Percentiles rank a stretch among this genome's conserved stretches.
Conservation (phyloP, 1,140 invertebrate species). For the Pogonus chalceus region DNA sequence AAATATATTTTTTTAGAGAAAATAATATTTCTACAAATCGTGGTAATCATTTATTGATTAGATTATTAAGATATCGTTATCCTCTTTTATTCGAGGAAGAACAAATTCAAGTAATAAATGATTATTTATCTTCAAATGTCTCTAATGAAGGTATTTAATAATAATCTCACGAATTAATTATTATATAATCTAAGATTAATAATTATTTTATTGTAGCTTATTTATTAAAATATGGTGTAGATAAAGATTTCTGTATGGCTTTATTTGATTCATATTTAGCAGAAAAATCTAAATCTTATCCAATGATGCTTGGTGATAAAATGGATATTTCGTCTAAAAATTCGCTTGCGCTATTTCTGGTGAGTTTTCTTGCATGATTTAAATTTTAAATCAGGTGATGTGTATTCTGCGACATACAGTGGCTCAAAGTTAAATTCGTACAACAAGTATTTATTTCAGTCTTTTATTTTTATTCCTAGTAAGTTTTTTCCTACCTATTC, state of each 20-base stretch:
- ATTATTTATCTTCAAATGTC: slow-evolving; percentile 41
- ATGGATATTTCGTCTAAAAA: slow-evolving; percentile 40
- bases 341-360: slow-evolving; percentile 51
- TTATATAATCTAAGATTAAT: slow-evolving; percentile 6
- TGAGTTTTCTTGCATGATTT: slow-evolving; percentile 28
- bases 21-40: slow-evolving; percentile 68
- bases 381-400: neutral
- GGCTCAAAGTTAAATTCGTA: too few relatives aligned
- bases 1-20: slow-evolving; percentile 36
- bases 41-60: slow-evolving; percentile 71
- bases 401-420: slow-evolving; percentile 5
- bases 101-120: slow-evolving; percentile 40
- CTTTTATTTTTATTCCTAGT: slow-evolving; percentile 17
- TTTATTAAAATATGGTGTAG: slow-evolving; percentile 18
- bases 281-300: slow-evolving; percentile 46
- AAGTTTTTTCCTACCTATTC: too few relatives aligned
- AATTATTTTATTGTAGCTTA: slow-evolving; percentile 18
- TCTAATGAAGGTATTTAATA: slow-evolving; percentile 22
- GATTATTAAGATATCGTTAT: slow-evolving; percentile 65
- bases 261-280: slow-evolving; percentile 46
- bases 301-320: slow-evolving; percentile 49
- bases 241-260: slow-evolving; percentile 43
- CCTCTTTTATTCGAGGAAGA: slow-evolving; percentile 53
- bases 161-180: slow-evolving; percentile 33
- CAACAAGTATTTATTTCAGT: slow-evolving; percentile 15